Evolutionary conservation across 2,113 vertebrate species (phyloP), one percentile per base, ranked within the genome.

Genomic region (Chrysemys picta): DNA sequence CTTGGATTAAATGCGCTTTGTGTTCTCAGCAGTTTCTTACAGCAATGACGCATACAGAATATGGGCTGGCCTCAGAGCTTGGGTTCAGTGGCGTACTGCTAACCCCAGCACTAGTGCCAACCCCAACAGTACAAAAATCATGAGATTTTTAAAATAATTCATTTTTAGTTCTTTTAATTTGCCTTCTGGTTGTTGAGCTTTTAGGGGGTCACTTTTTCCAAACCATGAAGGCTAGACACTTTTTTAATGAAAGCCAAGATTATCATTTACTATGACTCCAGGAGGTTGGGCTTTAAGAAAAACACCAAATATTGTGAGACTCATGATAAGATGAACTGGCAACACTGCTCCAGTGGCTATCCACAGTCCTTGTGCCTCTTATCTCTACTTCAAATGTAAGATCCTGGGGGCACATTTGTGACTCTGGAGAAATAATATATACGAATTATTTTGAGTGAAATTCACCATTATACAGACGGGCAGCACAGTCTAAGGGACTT

Each of bases 111-210:
- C n/a, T 38, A 53, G 49, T 17, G 79, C 25, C 31, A 3, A 42
- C 52, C 65, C 47, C 54, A 53, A 76, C 83, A 8, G 4, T 1
- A 6, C 2, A 38, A 83, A 65, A 1, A 1, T 42, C 76, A 54
- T 14, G 4, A 12, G 65, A 65, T 78, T 31, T 1, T 25, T 84
- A 11, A 69, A 84, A 79, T 3, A 38, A 80, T 45, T 21, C 3
- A 1, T 54, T 45, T n/a, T 52, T 53, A 21, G 1, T 53, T 8
- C 11, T 82, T 62, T 45, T 2, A 59, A 87, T 75, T 78, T 19
- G 53, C 19, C 52, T 8, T 0, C n/a, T 72, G 35, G 35, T 72
- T 72, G 35, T 7, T 72, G 69, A 11, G 10, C n/a, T 42, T 72
- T 22, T 38, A 21, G n/a, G 69, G 35, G 35, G 2, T 72, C 69